Conservation (phyloP, 2,797 vertebrate genomes). For the Menidia menidia region DNA sequence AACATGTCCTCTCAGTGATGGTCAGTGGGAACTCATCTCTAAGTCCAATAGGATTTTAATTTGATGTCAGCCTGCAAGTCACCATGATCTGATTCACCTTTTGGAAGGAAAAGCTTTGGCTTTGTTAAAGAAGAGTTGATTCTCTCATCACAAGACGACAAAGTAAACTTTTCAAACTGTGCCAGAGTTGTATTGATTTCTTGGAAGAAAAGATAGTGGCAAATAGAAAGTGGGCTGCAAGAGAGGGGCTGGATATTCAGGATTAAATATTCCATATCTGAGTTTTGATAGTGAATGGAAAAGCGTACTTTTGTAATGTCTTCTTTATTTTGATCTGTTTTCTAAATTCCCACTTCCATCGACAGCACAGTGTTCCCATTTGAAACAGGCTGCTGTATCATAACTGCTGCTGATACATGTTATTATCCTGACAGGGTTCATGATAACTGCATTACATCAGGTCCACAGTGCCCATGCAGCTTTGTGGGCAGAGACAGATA, state of each 20-base stretch:
- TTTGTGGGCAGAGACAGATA: constrained; percentile 68
- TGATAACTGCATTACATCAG: constrained; percentile 50
- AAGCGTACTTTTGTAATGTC: constrained; percentile 24
- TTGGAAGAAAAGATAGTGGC: constrained; percentile 36
- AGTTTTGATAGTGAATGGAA: constrained; percentile 18
- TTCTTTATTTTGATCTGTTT: constrained; percentile 10
- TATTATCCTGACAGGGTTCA: constrained; percentile 29
- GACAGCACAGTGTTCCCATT: background rate
- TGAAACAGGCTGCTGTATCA: constrained; percentile 13
- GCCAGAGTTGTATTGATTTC: constrained; percentile 48
- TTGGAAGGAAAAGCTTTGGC: constrained; percentile 56
- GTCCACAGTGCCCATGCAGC: constrained; percentile 55
- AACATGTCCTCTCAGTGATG: constrained; percentile 83
- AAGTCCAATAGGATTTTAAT: constrained; percentile 82
- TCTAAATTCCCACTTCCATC: constrained; percentile 9
- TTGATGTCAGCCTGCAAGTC: constrained; percentile 41
- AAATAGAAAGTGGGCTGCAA: constrained; percentile 47
- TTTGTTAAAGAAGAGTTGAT: constrained; percentile 61
- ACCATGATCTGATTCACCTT: constrained; percentile 69
- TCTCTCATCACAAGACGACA: constrained; percentile 49
- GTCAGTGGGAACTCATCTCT: constrained; percentile 80
- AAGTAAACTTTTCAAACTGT: constrained; percentile 59
- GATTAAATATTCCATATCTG: constrained; percentile 32
- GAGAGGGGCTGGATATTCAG: constrained; percentile 28
- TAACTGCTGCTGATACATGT: constrained; percentile 25